These are phyloP conservation scores for Rhagologus leucostigma DNA, from an alignment of 2,113 vertebrate species.

Conservation along the genomic window DNA sequence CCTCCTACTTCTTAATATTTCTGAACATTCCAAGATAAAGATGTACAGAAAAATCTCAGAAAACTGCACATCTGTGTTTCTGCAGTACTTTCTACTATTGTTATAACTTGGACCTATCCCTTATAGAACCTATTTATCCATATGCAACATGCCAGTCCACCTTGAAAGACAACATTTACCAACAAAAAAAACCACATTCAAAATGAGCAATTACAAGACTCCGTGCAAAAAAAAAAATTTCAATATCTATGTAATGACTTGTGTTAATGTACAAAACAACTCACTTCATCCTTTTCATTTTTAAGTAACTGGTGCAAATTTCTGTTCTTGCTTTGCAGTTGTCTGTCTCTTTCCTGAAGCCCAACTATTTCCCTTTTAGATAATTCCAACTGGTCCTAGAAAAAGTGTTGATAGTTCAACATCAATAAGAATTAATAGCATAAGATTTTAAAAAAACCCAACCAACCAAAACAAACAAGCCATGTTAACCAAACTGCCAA, in stretches of 20 bases:
- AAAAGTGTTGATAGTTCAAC: background rate
- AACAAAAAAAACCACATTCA: background rate
- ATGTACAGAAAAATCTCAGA: background rate
- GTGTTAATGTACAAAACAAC: background rate
- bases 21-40: background rate
- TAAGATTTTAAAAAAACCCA: background rate
- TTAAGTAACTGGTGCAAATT: constrained; percentile 91
- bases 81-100: background rate
- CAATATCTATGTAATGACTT: background rate
- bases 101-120: background rate
- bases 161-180: background rate
- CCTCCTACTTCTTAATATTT: background rate
- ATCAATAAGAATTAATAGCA: background rate
- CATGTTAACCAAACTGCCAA: background rate
- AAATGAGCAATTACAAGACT: background rate
- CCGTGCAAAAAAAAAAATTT: background rate
- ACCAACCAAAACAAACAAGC: background rate
- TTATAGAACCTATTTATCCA: background rate
- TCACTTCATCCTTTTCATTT: constrained; percentile 96
- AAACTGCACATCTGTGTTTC: background rate
- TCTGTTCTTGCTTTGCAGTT: constrained; percentile 90
- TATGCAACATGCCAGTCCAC: background rate
- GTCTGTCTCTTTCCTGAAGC: constrained; percentile 90
- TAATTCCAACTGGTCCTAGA: constrained; percentile 90
- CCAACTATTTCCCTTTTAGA: constrained; percentile 88